Evolutionary conservation across 2,113 vertebrate species (phyloP), one percentile per base, ranked within the genome.

Genomic region (Embiotoca jacksoni): DNA sequence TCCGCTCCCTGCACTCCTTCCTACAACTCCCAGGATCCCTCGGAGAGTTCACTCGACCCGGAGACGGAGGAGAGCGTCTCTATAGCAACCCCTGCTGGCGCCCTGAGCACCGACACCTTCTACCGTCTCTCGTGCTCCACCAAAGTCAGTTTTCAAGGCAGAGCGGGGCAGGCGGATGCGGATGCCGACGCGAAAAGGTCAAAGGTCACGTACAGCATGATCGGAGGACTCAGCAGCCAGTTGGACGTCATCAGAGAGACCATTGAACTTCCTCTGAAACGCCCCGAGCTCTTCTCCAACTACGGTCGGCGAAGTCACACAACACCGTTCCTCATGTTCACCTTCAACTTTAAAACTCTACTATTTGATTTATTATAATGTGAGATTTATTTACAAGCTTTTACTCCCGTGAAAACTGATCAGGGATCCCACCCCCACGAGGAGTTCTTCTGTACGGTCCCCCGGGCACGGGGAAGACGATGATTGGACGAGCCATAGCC

Each of bases 381-480:
- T 37, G 23, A 15, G 35, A 60, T 72, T 59, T 30, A 16, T 44
- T 44, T 44, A 44, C 41, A 44, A 44, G 41, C 41, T 44, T 23
- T 33, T 35, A 33, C 33, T 56, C 3, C 15, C 0, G 16, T 50
- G 36, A 16, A 46, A 52, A 14, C 81, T 72, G 0, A 58, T n/a
- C 86, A 99, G 98, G 98, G 54, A 96, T 99, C 87, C 86, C 95
- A 2, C 94, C 97, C 47, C 97, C 98, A 7, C 88, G 97, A 83
- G 98, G 98, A 35, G 94, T 99, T 8, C 93, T 99, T 0, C 89
- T 99, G 0, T 97, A 97, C 4, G 98, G 98, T 0, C 97, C 98
- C 9, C 98, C 98, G 0, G 98, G 98, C 30, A 98, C 98, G 0
- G 98, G 98, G 30, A 99, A 99, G 89, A 99, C 98, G 0, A 94